Percentiles rank a stretch among this genome's conserved stretches.
Conservation (phyloP, 2,888 invertebrate species). For the Diploptera punctata region DNA sequence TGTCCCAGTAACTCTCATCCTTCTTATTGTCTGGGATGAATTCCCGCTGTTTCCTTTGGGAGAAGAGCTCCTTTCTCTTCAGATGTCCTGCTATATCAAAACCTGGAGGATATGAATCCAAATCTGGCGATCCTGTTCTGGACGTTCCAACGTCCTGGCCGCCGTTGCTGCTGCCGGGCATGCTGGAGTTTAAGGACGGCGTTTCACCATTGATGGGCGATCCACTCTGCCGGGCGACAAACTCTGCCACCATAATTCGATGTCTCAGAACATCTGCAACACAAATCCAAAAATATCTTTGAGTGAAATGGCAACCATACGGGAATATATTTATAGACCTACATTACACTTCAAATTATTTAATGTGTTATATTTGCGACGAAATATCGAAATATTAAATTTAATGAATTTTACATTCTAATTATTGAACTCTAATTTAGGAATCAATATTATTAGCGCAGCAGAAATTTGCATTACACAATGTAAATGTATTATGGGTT, state of each 20-base stretch:
- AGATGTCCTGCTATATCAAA: slow-evolving; percentile 60
- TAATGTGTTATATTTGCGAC: too few species aligned
- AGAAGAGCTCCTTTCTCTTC: slow-evolving; percentile 77
- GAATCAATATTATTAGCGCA: too few species aligned
- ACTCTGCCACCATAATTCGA: slow-evolving; percentile 88
- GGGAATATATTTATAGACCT: too few species aligned
- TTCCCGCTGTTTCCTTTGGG: slow-evolving; percentile 92
- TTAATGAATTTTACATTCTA: too few species aligned
- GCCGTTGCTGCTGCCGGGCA: slow-evolving; percentile 41
- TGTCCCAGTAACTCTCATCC: slow-evolving; percentile 97
- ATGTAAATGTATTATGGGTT: too few species aligned
- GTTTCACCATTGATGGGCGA: slow-evolving; percentile 74
- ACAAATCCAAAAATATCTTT: too few species aligned
- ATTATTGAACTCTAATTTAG: too few species aligned
- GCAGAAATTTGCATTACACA: too few species aligned
- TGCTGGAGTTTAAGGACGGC: slow-evolving; percentile 61
- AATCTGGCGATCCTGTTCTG: slow-evolving; percentile 37
- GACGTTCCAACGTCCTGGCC: slow-evolving; percentile 38
- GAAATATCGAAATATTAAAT: too few species aligned
- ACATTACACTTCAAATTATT: too few species aligned
- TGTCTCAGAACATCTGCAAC: slow-evolving; percentile 57
- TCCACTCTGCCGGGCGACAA: slow-evolving; percentile 76
- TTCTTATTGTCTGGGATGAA: slow-evolving; percentile 97
- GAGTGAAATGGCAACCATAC: too few species aligned
- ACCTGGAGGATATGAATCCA: slow-evolving; percentile 52